A percentile compares a stretch with the other conserved stretches of the same genome.
Evolutionary conservation across 2,888 invertebrate species (phyloP).

Genomic region (Synanthedon tipuliformis): DNA sequence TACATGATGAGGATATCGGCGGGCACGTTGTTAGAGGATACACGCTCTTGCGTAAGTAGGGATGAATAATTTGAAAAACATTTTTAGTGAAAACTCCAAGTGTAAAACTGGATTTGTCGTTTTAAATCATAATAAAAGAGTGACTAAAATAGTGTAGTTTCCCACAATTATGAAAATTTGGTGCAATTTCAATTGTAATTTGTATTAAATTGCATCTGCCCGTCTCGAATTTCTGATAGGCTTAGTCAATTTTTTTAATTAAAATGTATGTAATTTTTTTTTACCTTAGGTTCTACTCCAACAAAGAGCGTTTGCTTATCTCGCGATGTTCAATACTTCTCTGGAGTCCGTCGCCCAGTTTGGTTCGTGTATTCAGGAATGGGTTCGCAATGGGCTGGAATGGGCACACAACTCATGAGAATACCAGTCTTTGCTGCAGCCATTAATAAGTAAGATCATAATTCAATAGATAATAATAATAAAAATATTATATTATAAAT

Average conservation of each 20-base stretch:
- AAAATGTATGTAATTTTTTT: too few relatives aligned
- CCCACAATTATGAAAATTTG: too few relatives aligned
- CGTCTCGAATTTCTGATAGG: too few relatives aligned
- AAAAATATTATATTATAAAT: too few relatives aligned
- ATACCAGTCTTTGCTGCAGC: slow-evolving; percentile 80
- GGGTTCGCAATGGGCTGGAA: slow-evolving; percentile 89
- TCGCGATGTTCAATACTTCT: slow-evolving; percentile 71
- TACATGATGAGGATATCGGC: slow-evolving; percentile 67
- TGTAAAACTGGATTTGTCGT: too few relatives aligned
- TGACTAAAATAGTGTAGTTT: too few relatives aligned
- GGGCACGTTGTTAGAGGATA: slow-evolving; percentile 84
- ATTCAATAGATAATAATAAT: too few relatives aligned
- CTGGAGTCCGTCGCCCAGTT: slow-evolving; percentile 76
- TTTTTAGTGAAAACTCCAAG: too few relatives aligned
- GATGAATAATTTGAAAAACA: background rate
- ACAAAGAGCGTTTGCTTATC: slow-evolving; percentile 41
- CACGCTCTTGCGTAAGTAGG: slow-evolving; percentile 57
- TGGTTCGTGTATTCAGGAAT: slow-evolving; percentile 94
- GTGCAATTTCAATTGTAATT: too few relatives aligned
- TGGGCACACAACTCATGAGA: slow-evolving; percentile 82
- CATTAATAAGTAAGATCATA: slow-evolving; percentile 64
- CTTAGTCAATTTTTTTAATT: too few relatives aligned
- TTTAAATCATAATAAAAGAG: too few relatives aligned
- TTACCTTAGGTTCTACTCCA: slow-evolving; percentile 36
- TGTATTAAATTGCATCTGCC: too few relatives aligned